Conservation (phyloP, 1,140 invertebrate species). For the Zophobas atratus region DNA sequence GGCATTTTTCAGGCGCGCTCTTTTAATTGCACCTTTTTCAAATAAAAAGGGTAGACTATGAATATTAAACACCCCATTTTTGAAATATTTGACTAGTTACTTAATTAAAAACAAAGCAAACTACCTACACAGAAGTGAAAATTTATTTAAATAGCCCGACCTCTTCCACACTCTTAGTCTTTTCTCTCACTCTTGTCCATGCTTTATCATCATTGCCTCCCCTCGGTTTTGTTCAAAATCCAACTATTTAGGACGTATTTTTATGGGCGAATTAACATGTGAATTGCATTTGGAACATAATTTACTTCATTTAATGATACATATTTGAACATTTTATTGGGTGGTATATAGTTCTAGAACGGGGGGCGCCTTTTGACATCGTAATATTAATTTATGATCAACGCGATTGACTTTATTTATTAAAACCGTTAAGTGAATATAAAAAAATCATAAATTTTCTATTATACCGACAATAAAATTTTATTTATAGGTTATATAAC, state of each 20-base stretch:
- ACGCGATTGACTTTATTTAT: not conserved
- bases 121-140: conserved; percentile 41
- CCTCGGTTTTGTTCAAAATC: conserved; percentile 1
- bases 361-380: conserved; percentile 29
- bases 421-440: too few relatives aligned
- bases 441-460: not conserved
- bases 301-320: conserved; percentile 29
- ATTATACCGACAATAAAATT: too few relatives aligned
- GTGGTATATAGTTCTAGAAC: not conserved
- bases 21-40: conserved; percentile 2
- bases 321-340: conserved; percentile 24
- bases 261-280: conserved; percentile 25
- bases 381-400: conserved; percentile 22
- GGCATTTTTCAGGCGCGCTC: not conserved
- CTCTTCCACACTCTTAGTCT: not conserved
- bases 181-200: not conserved
- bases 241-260: not conserved
- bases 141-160: conserved; percentile 15
- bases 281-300: conserved; percentile 12
- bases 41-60: conserved; percentile 2
- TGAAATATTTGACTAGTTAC: conserved; percentile 20
- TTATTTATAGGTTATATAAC: too few relatives aligned
- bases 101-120: conserved; percentile 22
- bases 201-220: not conserved
- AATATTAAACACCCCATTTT: conserved; percentile 11